A percentile compares a stretch with the other conserved stretches of the same genome.
Evolutionary conservation across 2,888 invertebrate species (phyloP).

Genomic region (Scaptomyza caliginosa): DNA sequence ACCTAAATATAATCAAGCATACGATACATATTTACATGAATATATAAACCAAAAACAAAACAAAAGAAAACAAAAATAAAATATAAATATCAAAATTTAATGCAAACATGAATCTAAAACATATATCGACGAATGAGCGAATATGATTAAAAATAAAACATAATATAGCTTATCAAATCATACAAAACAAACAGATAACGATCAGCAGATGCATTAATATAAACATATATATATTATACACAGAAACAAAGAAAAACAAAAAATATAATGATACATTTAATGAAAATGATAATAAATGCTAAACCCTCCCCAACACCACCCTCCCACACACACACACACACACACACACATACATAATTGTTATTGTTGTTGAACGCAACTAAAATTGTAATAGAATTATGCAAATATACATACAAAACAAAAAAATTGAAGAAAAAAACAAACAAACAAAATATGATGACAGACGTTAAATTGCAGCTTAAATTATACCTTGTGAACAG

Average conservation of each 20-base stretch:
- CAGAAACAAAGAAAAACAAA: no score
- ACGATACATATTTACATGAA: conserved; percentile 55
- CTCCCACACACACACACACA: conserved; percentile 12
- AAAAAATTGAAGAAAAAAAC: background rate
- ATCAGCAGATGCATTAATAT: conserved; percentile 17
- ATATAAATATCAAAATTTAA: conserved; percentile 30
- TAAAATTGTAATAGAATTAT: conserved; percentile 80
- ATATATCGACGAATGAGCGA: conserved; percentile 43
- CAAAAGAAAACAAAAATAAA: conserved; percentile 11
- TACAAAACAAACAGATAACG: conserved; percentile 26
- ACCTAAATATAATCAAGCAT: conserved; percentile 62
- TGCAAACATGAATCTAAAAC: conserved; percentile 60
- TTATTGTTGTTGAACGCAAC: conserved; percentile 79
- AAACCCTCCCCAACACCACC: background rate
- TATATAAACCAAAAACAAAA: conserved; percentile 44
- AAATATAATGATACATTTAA: conserved; percentile 33
- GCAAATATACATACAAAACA: conserved; percentile 73
- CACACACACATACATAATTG: conserved; percentile 63
- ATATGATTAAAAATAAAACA: conserved; percentile 44
- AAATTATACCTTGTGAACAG: conserved; percentile 63
- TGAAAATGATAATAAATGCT: conserved; percentile 19
- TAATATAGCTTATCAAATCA: conserved; percentile 47
- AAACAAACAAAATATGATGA: conserved; percentile 41
- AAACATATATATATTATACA: background rate
- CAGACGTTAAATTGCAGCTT: conserved; percentile 75